Percentiles rank a stretch among this genome's conserved stretches.
Evolutionary conservation across 2,113 vertebrate species (phyloP).

Genomic region (Hemichromis elongatus): DNA sequence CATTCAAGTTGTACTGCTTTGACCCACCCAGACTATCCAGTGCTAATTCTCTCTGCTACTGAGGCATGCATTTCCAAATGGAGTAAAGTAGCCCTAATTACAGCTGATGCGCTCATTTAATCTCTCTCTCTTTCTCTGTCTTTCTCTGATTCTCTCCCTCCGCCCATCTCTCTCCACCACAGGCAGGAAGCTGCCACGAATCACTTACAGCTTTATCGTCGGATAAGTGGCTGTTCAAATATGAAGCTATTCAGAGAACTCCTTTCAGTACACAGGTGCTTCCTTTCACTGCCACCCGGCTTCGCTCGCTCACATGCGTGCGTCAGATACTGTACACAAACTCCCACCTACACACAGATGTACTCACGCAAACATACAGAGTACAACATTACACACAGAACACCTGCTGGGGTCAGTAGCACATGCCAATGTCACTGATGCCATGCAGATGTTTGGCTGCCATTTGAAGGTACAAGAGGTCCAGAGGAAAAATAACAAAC

Average conservation of each 20-base stretch:
- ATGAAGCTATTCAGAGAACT: constrained; percentile 58
- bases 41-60: constrained; percentile 11
- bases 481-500: background rate
- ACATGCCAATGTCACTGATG: constrained; percentile 18
- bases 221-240: constrained; percentile 60
- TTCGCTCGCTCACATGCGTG: background rate
- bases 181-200: constrained; percentile 58
- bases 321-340: background rate
- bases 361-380: background rate
- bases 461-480: background rate
- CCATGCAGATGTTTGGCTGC: constrained; percentile 46
- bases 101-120: constrained; percentile 49
- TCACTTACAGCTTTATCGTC: constrained; percentile 54
- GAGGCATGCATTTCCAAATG: constrained; percentile 27
- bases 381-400: background rate
- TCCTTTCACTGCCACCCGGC: constrained; percentile 39
- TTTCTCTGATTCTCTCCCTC: background rate
- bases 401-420: constrained; percentile 52
- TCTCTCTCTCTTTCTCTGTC: constrained; percentile 2
- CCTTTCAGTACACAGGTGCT: constrained; percentile 61
- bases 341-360: background rate
- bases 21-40: constrained; percentile 3
- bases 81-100: constrained; percentile 47
- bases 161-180: background rate
- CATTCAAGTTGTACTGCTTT: background rate